phyloP scores from a whole-genome alignment of 2,888 invertebrate genomes.

The Plagiodera versicolora region DNA sequence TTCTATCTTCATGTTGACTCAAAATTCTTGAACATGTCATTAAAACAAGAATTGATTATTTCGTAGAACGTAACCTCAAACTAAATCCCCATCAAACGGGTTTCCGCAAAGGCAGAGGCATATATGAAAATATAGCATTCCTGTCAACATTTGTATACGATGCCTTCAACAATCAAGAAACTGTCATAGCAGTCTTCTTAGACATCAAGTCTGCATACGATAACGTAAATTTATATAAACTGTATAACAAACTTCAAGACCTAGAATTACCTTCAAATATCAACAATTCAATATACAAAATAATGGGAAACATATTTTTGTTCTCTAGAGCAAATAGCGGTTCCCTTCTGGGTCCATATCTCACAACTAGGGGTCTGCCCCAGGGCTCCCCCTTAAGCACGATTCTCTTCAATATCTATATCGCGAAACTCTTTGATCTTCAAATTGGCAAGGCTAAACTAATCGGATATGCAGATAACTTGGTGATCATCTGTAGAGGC shows the following conservation, averaged over 20 bases:
- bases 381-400: slow-evolving; percentile 14
- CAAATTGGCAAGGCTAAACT: not conserved
- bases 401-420: slow-evolving; percentile 16
- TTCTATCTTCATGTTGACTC: too few species aligned
- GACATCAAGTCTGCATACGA: not conserved
- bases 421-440: not conserved
- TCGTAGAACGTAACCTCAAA: not conserved
- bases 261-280: too few species aligned
- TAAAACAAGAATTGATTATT: not conserved
- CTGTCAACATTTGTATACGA: not conserved
- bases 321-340: too few species aligned
- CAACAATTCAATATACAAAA: too few species aligned
- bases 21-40: not conserved
- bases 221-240: not conserved
- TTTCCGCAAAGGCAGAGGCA: not conserved
- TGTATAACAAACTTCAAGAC: not conserved
- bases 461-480: slow-evolving; percentile 14
- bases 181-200: not conserved
- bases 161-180: not conserved
- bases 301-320: too few species aligned
- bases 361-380: slow-evolving; percentile 4
- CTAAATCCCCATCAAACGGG: not conserved
- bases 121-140: not conserved
- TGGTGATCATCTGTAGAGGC: slow-evolving; percentile 1
- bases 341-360: slow-evolving; percentile 10